phyloP scores from a whole-genome alignment of 2,797 vertebrate species.

The Anableps anableps region DNA sequence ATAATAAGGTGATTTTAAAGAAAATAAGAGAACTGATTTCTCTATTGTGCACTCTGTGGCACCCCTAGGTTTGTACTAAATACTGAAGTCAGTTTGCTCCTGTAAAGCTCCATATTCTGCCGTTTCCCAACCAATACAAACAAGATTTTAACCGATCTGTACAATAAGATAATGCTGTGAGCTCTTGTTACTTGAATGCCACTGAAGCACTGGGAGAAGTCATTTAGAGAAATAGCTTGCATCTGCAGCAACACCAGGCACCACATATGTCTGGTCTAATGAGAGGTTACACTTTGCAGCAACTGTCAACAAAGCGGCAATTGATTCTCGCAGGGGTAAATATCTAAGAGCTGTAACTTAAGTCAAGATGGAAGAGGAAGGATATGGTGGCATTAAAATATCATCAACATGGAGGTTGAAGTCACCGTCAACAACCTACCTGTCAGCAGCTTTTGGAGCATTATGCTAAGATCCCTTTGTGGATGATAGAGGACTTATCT shows the following conservation, averaged over 20 bases:
- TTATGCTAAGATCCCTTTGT: conserved; percentile 44
- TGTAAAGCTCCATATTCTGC: conserved; percentile 17
- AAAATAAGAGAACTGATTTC: background rate
- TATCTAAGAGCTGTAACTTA: conserved; percentile 59
- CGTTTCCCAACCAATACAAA: conserved; percentile 20
- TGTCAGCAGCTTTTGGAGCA: conserved; percentile 43
- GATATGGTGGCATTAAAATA: conserved; percentile 75
- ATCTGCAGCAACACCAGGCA: conserved; percentile 51
- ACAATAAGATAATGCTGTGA: conserved; percentile 24
- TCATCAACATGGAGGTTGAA: conserved; percentile 60
- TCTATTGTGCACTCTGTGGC: background rate
- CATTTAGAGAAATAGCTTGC: conserved; percentile 68
- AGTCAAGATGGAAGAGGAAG: conserved; percentile 64
- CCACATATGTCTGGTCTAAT: conserved; percentile 75
- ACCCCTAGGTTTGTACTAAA: conserved; percentile 12
- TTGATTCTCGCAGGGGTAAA: conserved; percentile 70
- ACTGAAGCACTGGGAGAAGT: conserved; percentile 48
- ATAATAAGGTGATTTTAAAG: conserved; percentile 1
- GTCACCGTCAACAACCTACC: conserved; percentile 37
- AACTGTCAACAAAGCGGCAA: conserved; percentile 81
- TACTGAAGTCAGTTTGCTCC: background rate
- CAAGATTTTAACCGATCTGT: conserved; percentile 14
- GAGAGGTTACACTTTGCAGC: conserved; percentile 67
- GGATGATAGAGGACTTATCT: conserved; percentile 59
- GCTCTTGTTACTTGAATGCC: conserved; percentile 39